phyloP scores from a whole-genome alignment of 2,797 vertebrate genomes.

The Fistularia tabacaria region DNA sequence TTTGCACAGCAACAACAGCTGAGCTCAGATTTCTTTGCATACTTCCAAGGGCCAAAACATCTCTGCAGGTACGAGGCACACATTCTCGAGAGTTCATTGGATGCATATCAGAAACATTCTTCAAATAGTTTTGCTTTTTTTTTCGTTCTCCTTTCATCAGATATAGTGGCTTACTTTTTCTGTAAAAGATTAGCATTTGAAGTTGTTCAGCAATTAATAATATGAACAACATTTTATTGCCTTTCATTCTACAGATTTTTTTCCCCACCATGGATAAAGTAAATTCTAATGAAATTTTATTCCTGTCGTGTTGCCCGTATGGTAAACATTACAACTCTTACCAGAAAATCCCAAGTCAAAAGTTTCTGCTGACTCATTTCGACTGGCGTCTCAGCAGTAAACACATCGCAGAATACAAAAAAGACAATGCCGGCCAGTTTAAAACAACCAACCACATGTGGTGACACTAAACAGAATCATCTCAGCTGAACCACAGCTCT shows the following conservation, averaged over 20 bases:
- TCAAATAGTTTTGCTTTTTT: slow-evolving; percentile 38
- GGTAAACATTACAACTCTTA: background rate
- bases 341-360: background rate
- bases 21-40: slow-evolving; percentile 44
- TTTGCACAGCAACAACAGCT: slow-evolving; percentile 45
- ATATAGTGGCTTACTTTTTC: slow-evolving; percentile 32
- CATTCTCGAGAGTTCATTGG: slow-evolving; percentile 19
- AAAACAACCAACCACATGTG: slow-evolving; percentile 29
- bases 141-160: slow-evolving; percentile 29
- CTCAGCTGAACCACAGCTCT: slow-evolving; percentile 24
- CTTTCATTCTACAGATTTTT: slow-evolving; percentile 24
- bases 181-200: slow-evolving; percentile 28
- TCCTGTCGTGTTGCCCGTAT: background rate
- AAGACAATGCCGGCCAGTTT: slow-evolving; percentile 22
- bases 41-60: slow-evolving; percentile 34
- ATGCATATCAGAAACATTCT: slow-evolving; percentile 26
- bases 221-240: too few relatives aligned
- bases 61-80: slow-evolving; percentile 39
- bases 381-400: slow-evolving; percentile 21
- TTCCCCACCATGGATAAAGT: slow-evolving; percentile 1
- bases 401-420: background rate
- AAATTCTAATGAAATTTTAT: slow-evolving; percentile 1
- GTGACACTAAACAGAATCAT: slow-evolving; percentile 41
- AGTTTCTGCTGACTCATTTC: slow-evolving; percentile 16
- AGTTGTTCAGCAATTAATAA: slow-evolving; percentile 12